These are phyloP conservation scores for Drosophila mojavensis DNA, from an alignment of 1,140 invertebrate genomes.

Conservation along the genomic window DNA sequence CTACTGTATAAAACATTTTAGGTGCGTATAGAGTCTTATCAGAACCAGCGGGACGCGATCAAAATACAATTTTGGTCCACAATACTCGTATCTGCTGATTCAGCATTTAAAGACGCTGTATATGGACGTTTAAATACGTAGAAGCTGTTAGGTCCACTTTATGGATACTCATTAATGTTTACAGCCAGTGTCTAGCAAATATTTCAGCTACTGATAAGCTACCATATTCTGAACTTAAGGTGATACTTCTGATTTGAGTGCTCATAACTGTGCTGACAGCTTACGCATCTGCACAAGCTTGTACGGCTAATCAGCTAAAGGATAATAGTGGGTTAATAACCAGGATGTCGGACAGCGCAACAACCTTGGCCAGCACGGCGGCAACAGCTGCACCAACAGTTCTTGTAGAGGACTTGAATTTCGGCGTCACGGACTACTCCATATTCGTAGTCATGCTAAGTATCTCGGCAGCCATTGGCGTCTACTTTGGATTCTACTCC, in stretches of 20 bases:
- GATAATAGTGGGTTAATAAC: background rate
- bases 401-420: constrained; percentile 54
- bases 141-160: background rate
- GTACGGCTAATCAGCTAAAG: background rate
- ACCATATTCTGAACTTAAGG: constrained; percentile 25
- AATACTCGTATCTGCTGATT: no score
- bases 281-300: constrained; percentile 19
- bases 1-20: no score
- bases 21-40: no score
- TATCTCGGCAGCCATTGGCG: constrained; percentile 87
- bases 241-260: constrained; percentile 1
- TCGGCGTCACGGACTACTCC: constrained; percentile 86
- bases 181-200: constrained; percentile 22
- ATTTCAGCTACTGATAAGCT: constrained; percentile 27
- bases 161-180: constrained; percentile 8
- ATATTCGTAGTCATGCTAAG: constrained; percentile 87
- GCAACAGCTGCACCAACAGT: constrained; percentile 20
- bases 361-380: constrained; percentile 29
- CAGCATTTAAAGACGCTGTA: background rate
- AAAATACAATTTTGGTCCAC: no score
- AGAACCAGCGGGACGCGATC: no score
- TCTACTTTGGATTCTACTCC: constrained; percentile 87
- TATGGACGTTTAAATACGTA: background rate
- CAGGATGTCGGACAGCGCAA: constrained; percentile 35
- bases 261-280: constrained; percentile 42